phyloP scores from a whole-genome alignment of 2,888 invertebrate species.

The Hymenopus coronatus region DNA sequence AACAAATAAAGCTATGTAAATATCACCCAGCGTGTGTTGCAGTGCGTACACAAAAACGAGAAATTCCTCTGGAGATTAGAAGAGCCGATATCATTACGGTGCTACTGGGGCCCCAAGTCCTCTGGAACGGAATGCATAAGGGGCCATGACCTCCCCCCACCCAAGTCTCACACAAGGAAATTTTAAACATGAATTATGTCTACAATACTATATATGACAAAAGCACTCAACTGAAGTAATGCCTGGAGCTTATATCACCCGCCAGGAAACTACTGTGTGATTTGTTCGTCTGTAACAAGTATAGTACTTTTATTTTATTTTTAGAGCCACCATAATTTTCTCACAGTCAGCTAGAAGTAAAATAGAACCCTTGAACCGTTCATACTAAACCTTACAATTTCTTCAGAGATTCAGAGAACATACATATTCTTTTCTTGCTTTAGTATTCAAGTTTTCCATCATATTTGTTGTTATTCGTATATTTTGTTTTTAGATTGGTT shows the following conservation, averaged over 20 bases:
- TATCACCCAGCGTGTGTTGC: background rate
- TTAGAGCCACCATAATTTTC: background rate
- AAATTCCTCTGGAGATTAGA: background rate
- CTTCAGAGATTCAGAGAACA: background rate
- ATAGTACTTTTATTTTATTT: background rate
- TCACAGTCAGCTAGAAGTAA: background rate
- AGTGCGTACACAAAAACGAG: background rate
- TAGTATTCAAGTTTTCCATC: no score
- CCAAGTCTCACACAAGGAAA: background rate
- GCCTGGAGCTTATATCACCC: background rate
- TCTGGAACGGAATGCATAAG: background rate
- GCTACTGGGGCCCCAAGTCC: background rate
- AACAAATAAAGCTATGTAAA: background rate
- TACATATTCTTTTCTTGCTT: no score
- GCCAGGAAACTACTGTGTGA: background rate
- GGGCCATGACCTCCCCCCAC: background rate
- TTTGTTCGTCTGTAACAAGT: constrained; percentile 1
- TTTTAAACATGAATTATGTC: background rate
- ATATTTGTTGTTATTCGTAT: no score
- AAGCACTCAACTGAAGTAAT: background rate
- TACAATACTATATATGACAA: background rate
- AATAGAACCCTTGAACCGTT: background rate
- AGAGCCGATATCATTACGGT: background rate
- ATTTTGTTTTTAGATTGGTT: no score
- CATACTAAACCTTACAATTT: background rate